Conservation (phyloP, 2,113 vertebrate genomes). For the Talpa occidentalis region DNA sequence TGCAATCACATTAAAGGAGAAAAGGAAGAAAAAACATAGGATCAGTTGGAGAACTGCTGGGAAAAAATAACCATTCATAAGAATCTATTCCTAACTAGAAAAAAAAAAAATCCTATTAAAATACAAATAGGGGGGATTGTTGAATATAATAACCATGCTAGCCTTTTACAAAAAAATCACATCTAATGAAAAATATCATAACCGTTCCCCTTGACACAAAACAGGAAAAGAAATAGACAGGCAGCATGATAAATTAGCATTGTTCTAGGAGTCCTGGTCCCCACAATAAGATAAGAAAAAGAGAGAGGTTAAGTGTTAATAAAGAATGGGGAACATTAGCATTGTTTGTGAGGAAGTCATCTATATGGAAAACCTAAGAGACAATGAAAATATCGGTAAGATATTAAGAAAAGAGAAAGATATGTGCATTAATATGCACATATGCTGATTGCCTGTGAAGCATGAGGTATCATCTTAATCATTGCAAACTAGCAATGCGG, state of each 20-base stretch:
- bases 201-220: not conserved
- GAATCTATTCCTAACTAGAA: not conserved
- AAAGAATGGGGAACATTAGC: not conserved
- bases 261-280: not conserved
- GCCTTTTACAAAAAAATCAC: not conserved
- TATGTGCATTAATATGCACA: not conserved
- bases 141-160: not conserved
- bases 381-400: not conserved
- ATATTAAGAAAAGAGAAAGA: constrained; percentile 18
- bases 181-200: not conserved
- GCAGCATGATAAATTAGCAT: not conserved
- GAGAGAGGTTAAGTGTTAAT: not conserved
- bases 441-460: not conserved
- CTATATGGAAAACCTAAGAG: not conserved
- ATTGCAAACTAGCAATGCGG: not conserved
- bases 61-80: not conserved
- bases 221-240: not conserved
- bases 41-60: not conserved
- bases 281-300: not conserved
- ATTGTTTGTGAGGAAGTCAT: not conserved
- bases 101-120: not conserved
- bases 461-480: not conserved
- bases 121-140: not conserved
- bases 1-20: not conserved
- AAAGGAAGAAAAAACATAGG: not conserved